Evolutionary conservation across 2,797 vertebrate species (phyloP), one percentile per base, ranked within the genome.

Genomic region (Manis pentadactyla): DNA sequence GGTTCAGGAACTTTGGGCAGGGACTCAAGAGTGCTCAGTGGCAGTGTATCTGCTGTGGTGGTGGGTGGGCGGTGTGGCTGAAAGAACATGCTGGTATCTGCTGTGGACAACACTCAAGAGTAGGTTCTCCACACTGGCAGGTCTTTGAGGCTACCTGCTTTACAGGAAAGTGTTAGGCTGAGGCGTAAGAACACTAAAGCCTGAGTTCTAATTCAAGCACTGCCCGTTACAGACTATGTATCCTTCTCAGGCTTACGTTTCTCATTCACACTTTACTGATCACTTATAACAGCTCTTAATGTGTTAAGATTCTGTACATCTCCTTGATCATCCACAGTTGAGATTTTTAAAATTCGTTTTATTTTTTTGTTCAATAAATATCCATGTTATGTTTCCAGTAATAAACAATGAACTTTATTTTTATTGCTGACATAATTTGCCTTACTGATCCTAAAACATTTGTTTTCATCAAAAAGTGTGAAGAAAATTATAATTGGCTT

Each of bases 381-480:
- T 9, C 55, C 39, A 75, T 17, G 51, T 17, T 90, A 31, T 31
- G 10, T 68, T 84, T 77, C 78, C 51, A 93, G 59, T 57, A 87
- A 64, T 57, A 87, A 77, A 63, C 10, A 57, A 87, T 37, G 12
- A 66, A 73, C 29, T 49, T 91, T 89, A 12, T 11, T 66, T 93
- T 91, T 82, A 34, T 49, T 78, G 7, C n/a, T 75, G 34, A 81
- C 34, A 27, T 39, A 73, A 78, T 61, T 82, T 46, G 63, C 31
- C 39, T 93, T 93, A 5, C 53, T 88, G 61, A 93, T 3, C 7
- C 55, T 88, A n/a, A 91, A 39, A 79, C 21, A 10, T 90, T 93
- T 90, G 81, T 46, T 90, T 90, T 66, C 34, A 86, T 53, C 53
- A 63, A 81, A 81, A 91, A 92, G 2, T 91, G 42, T 95, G 73